Evolutionary conservation across 2,113 vertebrate species (phyloP).

Genomic region (Labeo rohita): DNA sequence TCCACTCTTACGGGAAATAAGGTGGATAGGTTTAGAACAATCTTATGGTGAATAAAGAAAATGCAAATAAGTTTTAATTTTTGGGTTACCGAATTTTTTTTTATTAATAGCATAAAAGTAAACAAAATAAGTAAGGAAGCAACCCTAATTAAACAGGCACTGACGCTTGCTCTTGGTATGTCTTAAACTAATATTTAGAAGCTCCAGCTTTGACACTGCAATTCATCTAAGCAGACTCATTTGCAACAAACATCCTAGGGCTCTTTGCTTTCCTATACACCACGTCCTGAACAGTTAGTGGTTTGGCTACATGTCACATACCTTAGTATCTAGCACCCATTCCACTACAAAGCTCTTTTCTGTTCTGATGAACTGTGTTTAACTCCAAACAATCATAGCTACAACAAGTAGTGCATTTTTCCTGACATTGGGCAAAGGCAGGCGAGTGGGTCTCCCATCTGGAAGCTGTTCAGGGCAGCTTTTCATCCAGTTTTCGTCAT

Average conservation of each 20-base stretch:
- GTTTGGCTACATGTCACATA: constrained; percentile 64
- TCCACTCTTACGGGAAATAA: too few species aligned
- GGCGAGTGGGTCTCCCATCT: constrained; percentile 68
- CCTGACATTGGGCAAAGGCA: constrained; percentile 28
- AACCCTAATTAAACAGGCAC: constrained; percentile 8
- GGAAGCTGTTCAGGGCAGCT: constrained; percentile 68
- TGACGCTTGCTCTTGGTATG: constrained; percentile 16
- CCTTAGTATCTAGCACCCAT: constrained; percentile 33
- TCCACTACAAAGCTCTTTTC: constrained; percentile 72
- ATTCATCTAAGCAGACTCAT: constrained; percentile 51
- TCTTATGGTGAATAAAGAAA: neutral
- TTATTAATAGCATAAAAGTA: neutral
- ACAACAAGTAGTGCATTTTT: constrained; percentile 52
- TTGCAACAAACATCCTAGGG: constrained; percentile 67
- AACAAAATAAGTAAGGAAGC: constrained; percentile 10
- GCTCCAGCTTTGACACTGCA: constrained; percentile 57
- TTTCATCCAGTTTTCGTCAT: constrained; percentile 46
- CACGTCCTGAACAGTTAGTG: constrained; percentile 61
- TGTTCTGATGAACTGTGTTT: constrained; percentile 68
- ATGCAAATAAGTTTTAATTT: neutral
- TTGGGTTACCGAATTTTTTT: neutral
- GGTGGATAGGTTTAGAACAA: neutral
- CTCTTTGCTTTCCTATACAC: constrained; percentile 59
- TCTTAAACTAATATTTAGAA: constrained; percentile 63
- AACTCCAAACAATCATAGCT: constrained; percentile 67